Evolutionary conservation across 2,888 invertebrate genomes (phyloP).

Genomic region (Andrena camellia): DNA sequence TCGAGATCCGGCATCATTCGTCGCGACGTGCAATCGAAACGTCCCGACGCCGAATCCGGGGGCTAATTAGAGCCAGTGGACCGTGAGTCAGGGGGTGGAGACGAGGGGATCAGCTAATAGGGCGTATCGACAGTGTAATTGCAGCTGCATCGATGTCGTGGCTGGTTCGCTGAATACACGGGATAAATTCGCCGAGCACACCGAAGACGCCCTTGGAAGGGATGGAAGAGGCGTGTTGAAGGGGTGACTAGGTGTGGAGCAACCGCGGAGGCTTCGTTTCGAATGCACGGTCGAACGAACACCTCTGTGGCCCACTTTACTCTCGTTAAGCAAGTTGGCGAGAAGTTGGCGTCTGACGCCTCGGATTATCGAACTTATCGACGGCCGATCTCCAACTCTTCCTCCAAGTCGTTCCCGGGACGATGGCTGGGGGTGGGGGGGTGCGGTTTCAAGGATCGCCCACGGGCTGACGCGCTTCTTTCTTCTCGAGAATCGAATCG

Average conservation of each 20-base stretch:
- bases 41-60: neutral
- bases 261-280: neutral
- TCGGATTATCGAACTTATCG: too few relatives aligned
- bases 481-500: too few relatives aligned
- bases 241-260: neutral
- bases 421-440: too few relatives aligned
- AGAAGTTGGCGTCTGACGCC: too few relatives aligned
- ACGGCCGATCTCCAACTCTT: too few relatives aligned
- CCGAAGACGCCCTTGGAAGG: neutral
- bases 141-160: neutral
- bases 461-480: too few relatives aligned
- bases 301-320: neutral
- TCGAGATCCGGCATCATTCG: conserved; percentile 4
- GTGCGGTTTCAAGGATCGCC: too few relatives aligned
- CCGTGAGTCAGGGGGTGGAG: neutral
- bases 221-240: neutral
- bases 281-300: neutral
- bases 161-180: neutral
- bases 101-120: conserved; percentile 11
- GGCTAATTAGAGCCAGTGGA: neutral
- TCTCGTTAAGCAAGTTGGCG: too few relatives aligned
- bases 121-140: conserved; percentile 16
- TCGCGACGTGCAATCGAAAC: conserved; percentile 2
- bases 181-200: neutral
- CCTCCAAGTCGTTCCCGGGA: too few relatives aligned